Evolutionary conservation across 1,140 invertebrate species (phyloP), one percentile per base, ranked within the genome.

Genomic region (Drosophila ananassae): DNA sequence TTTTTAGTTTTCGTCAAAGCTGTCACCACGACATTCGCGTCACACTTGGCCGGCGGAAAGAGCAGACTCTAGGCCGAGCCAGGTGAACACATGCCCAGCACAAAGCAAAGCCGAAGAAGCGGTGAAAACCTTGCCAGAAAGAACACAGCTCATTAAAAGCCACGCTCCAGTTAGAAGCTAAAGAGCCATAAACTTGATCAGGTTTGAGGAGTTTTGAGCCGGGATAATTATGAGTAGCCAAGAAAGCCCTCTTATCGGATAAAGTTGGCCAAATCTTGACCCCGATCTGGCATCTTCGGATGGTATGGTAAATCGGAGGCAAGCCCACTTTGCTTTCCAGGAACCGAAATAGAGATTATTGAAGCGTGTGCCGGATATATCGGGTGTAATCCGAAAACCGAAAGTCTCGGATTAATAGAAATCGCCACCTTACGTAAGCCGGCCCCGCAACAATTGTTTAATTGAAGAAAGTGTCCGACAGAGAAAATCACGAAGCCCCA

Each of bases 1-100:
- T 39, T 54, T 51, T 22, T 50, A 1, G 25, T 37, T 61, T 4
- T 71, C 44, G 39, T 55, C 8, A 53, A 71, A 73, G 61, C 76
- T 75, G 77, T 77, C 77, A 72, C 77, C 63, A 50, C 52, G 77
- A 84, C 81, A 87, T 87, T 84, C 81, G 82, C 81, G 82, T 84
- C 81, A 84, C 82, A 87, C 60, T 81, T 84, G 81, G 77, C 73
- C 54, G 77, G 39, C 53, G 73, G 53, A 52, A 67, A 53, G 68
- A 67, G 53, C 46, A 37, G 48, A 37, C 44, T 78, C 69, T 62
- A 44, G 46, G 60, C 46, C 50, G 71, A 77, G 48, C 22, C 21
- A 34, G 17, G 17, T 28, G 37, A 52, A 30, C 39, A 5, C 9
- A 71, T 71, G 67, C 64, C 48, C 69, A 69, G 56, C 39, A 46